Conservation (phyloP, 2,888 invertebrate species). For the Parnassius mnemosyne region DNA sequence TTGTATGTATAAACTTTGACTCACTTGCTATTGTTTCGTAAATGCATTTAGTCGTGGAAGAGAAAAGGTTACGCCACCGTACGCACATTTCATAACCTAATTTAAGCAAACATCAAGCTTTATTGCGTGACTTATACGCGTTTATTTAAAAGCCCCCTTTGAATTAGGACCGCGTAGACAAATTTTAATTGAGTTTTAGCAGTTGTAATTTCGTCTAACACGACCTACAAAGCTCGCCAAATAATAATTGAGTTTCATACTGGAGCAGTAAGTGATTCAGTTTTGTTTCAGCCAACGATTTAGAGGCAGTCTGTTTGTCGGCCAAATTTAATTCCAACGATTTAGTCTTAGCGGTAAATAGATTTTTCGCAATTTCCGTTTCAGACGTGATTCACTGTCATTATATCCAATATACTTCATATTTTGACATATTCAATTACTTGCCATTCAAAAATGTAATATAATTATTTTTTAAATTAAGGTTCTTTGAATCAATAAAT, state of each 20-base stretch:
- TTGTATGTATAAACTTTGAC: not conserved
- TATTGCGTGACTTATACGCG: slow-evolving; percentile 30
- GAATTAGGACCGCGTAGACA: slow-evolving; percentile 55
- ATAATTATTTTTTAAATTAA: too few species aligned
- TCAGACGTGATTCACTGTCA: slow-evolving; percentile 6
- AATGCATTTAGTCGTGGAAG: not conserved
- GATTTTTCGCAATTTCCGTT: slow-evolving; percentile 20
- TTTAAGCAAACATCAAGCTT: slow-evolving; percentile 44
- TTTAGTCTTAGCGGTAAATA: slow-evolving; percentile 10
- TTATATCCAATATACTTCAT: too few species aligned
- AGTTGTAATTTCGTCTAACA: slow-evolving; percentile 57
- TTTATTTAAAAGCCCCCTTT: slow-evolving; percentile 44
- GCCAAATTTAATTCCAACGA: slow-evolving; percentile 21
- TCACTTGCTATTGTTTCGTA: too few species aligned
- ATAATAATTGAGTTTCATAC: slow-evolving; percentile 64
- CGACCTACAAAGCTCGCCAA: slow-evolving; percentile 54
- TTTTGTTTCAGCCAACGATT: slow-evolving; percentile 27
- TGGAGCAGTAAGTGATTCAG: slow-evolving; percentile 33
- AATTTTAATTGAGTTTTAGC: slow-evolving; percentile 70
- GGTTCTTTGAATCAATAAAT: too few species aligned
- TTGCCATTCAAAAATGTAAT: too few species aligned
- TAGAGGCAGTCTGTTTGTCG: slow-evolving; percentile 10
- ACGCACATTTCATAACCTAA: not conserved
- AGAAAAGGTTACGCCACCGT: not conserved
- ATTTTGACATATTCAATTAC: too few species aligned